Evolutionary conservation across 2,113 vertebrate species (phyloP), one percentile per base, ranked within the genome.

Genomic region (Coracopsis vasa): DNA sequence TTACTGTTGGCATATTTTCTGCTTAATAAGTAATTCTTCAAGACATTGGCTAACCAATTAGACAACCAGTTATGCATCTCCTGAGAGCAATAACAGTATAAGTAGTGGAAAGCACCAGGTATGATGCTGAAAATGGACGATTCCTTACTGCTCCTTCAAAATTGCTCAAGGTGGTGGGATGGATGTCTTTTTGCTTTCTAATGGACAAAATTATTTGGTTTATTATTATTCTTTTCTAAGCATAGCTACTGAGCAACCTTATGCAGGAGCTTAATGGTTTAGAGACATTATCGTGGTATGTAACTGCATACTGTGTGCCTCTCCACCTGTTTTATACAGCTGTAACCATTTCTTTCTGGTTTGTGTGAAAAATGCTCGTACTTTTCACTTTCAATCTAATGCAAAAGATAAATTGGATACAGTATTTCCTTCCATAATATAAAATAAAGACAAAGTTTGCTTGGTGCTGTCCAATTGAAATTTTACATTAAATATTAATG

Each of bases 21-120:
- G 80, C 54, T 74, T 92, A 94, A 91, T 91, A 94, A 91, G 86
- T 94, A 94, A 84, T 95, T 94, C 79, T 78, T 94, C 80, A 89
- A 78, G 82, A 82, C 72, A 45, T 92, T 91, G 60, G 83, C 77
- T 92, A 78, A 86, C 69, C 88, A 92, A 95, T 94, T 94, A 92
- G 80, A 94, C 83, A 74, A 95, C 61, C 80, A 81, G 77, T 92
- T 95, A 94, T 67, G 83, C 28, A 47, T 86, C 92, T 94, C 91
- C 50, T 74, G 96, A 86, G 96, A 92, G 73, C 77, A 86, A 42
- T 89, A 92, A 64, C 60, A 42, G 33, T 66, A 25, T 50, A 95
- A 94, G 39, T 80, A 79, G 84, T 95, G 86, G 83, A 91, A 92
- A 84, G 77, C 89, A 88, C 47, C 60, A 95, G 86, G 88, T 95